phyloP scores from a whole-genome alignment of 1,140 invertebrate species.

The Schlechtendalia chinensis region DNA sequence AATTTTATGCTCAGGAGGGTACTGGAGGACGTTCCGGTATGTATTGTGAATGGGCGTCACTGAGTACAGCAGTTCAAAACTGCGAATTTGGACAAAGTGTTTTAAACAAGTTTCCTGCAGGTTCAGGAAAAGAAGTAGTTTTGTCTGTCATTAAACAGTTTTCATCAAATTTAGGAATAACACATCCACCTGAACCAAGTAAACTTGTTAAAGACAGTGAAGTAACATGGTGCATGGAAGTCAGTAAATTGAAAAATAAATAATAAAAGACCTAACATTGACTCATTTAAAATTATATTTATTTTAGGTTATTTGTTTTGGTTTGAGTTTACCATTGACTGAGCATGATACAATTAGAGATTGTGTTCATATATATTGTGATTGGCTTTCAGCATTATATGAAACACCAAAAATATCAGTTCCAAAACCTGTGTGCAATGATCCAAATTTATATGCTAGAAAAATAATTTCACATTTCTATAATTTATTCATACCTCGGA shows the following conservation, averaged over 20 bases:
- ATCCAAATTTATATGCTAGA: slow-evolving; percentile 87
- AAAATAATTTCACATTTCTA: slow-evolving; percentile 91
- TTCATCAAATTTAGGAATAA: slow-evolving; percentile 71
- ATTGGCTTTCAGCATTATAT: slow-evolving; percentile 88
- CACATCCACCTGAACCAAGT: slow-evolving; percentile 74
- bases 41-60: slow-evolving; percentile 83
- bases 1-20: slow-evolving; percentile 20
- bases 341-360: slow-evolving; percentile 94
- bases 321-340: slow-evolving; percentile 80
- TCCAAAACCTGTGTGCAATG: slow-evolving; percentile 79
- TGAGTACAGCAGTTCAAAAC: slow-evolving; percentile 68
- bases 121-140: slow-evolving; percentile 77
- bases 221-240: slow-evolving; percentile 89
- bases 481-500: slow-evolving; percentile 92
- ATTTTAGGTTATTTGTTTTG: slow-evolving; percentile 80
- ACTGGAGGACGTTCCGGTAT: slow-evolving; percentile 57
- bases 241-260: slow-evolving; percentile 53
- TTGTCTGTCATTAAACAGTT: slow-evolving; percentile 79
- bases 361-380: slow-evolving; percentile 95
- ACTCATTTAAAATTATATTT: not conserved
- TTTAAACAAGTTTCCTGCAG: slow-evolving; percentile 77
- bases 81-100: slow-evolving; percentile 72
- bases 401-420: slow-evolving; percentile 78
- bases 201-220: slow-evolving; percentile 74
- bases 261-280: not conserved